Base-by-base conservation (phyloP, 2,888 invertebrate genomes). In the Ommatoiulus sabulosus region DNA sequence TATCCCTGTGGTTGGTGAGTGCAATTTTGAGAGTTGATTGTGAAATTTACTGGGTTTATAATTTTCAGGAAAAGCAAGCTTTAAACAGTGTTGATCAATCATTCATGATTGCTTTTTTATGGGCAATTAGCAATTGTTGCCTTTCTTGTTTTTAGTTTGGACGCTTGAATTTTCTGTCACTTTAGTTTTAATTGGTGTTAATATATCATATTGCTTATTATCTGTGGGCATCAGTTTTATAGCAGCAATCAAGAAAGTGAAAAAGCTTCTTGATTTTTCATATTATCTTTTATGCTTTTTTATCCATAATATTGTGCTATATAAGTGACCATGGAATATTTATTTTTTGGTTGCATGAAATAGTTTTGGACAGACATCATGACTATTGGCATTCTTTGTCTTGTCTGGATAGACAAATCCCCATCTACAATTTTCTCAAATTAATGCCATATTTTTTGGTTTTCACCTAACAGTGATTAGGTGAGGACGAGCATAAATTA, bases 401-500 rank as follows among this genome's bases (percentile, higher is more conserved):
- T 35, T 80, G 80, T 35, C 80, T 80, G 80, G 80, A 72, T 24
- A 46, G 84, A 72, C 63, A 88, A 44, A n/a, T 46, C 84, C 44
- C 46, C 46, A 24, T 72, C 44, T 43, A 24, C 10, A 88, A 44
- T 4, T 72, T 46, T 44, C 46, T 88, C 43, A 46, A 46, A 88
- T 88, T 88, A 88, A 88, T 88, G 88, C 86, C 46, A n/a, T 44
- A 85, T 52, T 90, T 90, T 90, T 90, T 90, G 89, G 89, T 90
- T 89, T 90, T 90, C 90, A 90, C 91, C 90, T 91, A 90, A 91
- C 90, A 91, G 91, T 87, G 90, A 89, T 90, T 90, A 91, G 90
- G 90, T 90, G 90, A 90, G 89, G 89, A 89, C 57, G 85, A 89
- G 57, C 80, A 48, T 89, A 89, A 89, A 92, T 91, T 92, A 92